These are phyloP conservation scores for Regulus satrapa DNA, from an alignment of 2,113 vertebrate species.

Conservation along the genomic window DNA sequence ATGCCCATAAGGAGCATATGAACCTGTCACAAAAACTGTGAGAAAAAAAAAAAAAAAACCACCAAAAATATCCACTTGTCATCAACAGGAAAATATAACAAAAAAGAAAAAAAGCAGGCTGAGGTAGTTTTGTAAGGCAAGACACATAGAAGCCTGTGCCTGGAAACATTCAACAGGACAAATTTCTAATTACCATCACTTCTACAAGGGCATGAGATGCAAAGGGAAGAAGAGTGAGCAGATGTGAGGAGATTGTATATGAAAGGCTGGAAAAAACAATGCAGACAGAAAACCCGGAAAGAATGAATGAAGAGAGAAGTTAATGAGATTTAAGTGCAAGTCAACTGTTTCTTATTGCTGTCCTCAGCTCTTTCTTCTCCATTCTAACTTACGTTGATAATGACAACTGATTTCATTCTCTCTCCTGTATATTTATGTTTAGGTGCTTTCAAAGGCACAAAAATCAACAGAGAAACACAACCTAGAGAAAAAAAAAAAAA, in stretches of 20 bases:
- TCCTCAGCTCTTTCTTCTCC: neutral
- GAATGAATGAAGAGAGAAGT: neutral
- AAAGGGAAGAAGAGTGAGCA: neutral
- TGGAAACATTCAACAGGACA: neutral
- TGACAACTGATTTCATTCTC: neutral
- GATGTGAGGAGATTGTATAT: neutral
- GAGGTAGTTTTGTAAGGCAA: neutral
- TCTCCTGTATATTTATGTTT: neutral
- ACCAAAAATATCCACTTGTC: neutral
- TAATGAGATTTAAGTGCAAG: neutral
- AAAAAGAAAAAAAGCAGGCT: neutral
- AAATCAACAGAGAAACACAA: neutral
- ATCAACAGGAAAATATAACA: neutral
- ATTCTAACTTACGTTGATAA: neutral
- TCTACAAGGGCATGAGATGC: neutral
- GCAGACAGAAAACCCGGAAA: neutral
- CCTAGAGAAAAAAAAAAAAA: rapidly evolving
- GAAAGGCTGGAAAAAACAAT: neutral
- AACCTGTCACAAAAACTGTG: neutral
- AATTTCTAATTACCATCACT: neutral
- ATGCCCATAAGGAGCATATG: neutral
- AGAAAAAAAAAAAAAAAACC: neutral
- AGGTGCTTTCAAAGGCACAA: neutral
- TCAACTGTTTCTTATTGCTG: neutral
- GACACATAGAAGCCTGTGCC: neutral